Percentiles rank a stretch among this genome's conserved stretches.
Evolutionary conservation across 2,888 invertebrate species (phyloP).

Genomic region (Holacanthella duospinosa): DNA sequence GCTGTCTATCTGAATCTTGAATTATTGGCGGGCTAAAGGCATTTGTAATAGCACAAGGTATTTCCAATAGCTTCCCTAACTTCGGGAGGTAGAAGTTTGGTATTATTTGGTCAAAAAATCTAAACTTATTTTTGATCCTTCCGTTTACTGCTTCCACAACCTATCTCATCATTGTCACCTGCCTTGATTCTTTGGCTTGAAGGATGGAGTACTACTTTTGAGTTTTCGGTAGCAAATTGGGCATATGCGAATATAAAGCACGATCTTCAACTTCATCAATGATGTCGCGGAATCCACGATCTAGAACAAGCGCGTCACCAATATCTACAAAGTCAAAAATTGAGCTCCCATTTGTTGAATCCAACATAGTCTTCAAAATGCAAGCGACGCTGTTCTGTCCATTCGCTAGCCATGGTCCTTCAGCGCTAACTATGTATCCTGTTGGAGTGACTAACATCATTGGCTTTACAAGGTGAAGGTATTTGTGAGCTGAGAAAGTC

Average conservation of each 20-base stretch:
- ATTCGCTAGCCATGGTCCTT: background rate
- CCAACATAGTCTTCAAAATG: slow-evolving; percentile 3
- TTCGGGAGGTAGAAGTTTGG: slow-evolving; percentile 5
- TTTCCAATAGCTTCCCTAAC: background rate
- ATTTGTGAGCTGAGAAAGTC: slow-evolving; percentile 7
- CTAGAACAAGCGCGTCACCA: background rate
- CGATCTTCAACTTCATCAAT: background rate
- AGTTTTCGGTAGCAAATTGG: background rate
- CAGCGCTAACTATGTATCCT: slow-evolving; percentile 8
- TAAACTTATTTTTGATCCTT: slow-evolving; percentile 13
- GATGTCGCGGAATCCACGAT: background rate
- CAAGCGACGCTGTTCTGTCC: slow-evolving; percentile 5
- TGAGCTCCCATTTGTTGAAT: background rate
- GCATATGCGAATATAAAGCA: background rate
- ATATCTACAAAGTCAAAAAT: background rate
- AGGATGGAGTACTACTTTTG: slow-evolving; percentile 12
- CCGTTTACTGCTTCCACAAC: slow-evolving; percentile 18
- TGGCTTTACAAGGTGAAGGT: slow-evolving; percentile 8
- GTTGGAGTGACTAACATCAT: slow-evolving; percentile 7
- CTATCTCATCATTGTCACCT: slow-evolving; percentile 12
- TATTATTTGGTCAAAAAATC: slow-evolving; percentile 12
- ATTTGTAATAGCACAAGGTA: slow-evolving; percentile 11
- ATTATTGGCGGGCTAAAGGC: slow-evolving; percentile 1
- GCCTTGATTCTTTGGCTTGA: slow-evolving; percentile 13
- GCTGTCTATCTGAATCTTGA: background rate